phyloP scores from a whole-genome alignment of 35 echinoderm and acorn worm species.

The Lytechinus pictus region DNA sequence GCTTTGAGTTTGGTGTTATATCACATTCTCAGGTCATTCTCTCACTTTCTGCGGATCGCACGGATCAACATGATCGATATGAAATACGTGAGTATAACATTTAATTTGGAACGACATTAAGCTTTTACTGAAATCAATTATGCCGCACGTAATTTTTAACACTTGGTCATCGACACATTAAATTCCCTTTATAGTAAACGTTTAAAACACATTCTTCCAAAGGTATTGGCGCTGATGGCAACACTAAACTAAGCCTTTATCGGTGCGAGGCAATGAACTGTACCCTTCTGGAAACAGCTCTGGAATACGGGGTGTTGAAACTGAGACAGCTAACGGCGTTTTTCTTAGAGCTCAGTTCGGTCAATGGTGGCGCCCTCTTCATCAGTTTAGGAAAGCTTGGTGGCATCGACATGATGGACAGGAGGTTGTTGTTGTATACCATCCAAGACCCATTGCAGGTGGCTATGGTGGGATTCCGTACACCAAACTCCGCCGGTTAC shows the following conservation, averaged over 20 bases:
- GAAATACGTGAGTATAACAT: conserved; percentile 1
- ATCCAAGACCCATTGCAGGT: not conserved
- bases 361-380: not conserved
- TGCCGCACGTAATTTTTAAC: too few relatives aligned
- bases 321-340: not conserved
- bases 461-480: not conserved
- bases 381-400: not conserved
- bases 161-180: too few relatives aligned
- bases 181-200: too few relatives aligned
- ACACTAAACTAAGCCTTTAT: not conserved
- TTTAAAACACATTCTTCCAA: too few relatives aligned
- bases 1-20: not conserved
- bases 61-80: not conserved
- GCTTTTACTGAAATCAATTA: too few relatives aligned
- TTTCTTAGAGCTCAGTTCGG: not conserved
- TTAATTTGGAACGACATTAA: not conserved
- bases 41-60: not conserved
- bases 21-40: not conserved
- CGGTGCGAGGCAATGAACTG: not conserved
- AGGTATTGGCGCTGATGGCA: conserved; percentile 6
- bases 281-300: not conserved
- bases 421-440: not conserved
- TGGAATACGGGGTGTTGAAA: not conserved
- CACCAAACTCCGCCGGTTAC: not conserved
- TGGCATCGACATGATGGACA: not conserved